Evolutionary conservation across 2,888 invertebrate genomes (phyloP), one percentile per base, ranked within the genome.

Genomic region (Ormyrus nitidulus): DNA sequence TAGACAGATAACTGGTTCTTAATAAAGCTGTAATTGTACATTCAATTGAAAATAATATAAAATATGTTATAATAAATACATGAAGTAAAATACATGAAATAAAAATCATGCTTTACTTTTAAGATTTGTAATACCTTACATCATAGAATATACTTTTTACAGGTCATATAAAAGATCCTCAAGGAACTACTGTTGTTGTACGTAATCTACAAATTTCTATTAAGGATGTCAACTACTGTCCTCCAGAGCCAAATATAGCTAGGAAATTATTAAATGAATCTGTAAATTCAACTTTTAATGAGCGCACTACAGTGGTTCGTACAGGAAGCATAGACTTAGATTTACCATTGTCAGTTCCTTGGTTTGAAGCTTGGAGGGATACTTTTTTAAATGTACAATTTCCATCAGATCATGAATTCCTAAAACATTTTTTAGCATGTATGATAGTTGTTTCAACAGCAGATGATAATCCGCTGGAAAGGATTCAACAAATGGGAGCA

Each of bases 291-390:
- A 91, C 92, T 5, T 91, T 91, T 59, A 92, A 91, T 83, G 93
- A 93, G 77, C 92, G 93, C 88, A 93, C 92, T 34, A 92, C 93
- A 62, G 83, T 91, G 6, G 86, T 94, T 69, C 92, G 92, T 78
- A 91, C 94, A 85, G 94, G 94, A 92, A 91, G 88, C 78, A 85
- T 85, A 6, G 92, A 93, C 85, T 90, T 96, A 82, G 94, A 95
- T 85, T 92, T 96, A 85, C 96, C 97, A 51, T 92, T 93, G 56
- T 92, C 94, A 9, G 96, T 97, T 74, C 96, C 97, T 11, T 99
- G 99, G 99, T 99, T 96, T 92, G 98, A 98, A 90, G 94, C 95
- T 9, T 99, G 98, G 97, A 93, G 98, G 86, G 97, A 98, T 86
- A 95, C 95, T 49, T 98, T 98, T 91, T 92, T 98, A 64, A 94